Evolutionary conservation across 2,888 invertebrate genomes (phyloP).

Genomic region (Hemithea aestivaria): DNA sequence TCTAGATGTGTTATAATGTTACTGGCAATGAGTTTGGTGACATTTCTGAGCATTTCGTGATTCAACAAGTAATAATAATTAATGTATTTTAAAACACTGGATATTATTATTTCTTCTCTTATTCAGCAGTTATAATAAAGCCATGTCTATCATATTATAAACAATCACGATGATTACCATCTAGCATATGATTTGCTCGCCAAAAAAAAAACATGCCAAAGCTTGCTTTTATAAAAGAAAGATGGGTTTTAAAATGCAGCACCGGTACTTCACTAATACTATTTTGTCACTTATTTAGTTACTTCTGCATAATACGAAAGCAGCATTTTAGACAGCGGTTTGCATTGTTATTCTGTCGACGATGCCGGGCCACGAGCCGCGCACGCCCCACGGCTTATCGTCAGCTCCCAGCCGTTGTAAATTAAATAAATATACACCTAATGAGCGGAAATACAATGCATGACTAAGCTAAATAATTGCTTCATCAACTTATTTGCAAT

Average conservation of each 20-base stretch:
- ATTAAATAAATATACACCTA: constrained; percentile 79
- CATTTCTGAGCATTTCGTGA: too few relatives aligned
- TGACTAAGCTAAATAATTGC: constrained; percentile 73
- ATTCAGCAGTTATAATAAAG: too few relatives aligned
- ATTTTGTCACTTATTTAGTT: constrained; percentile 34
- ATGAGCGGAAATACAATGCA: constrained; percentile 77
- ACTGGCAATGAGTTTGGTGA: too few relatives aligned
- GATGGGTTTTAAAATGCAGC: constrained; percentile 41
- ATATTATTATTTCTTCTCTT: too few relatives aligned
- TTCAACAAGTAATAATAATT: too few relatives aligned
- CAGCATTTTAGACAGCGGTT: constrained; percentile 60
- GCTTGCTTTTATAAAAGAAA: too few relatives aligned
- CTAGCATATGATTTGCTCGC: too few relatives aligned
- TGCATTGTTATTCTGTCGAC: constrained; percentile 75
- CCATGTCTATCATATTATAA: too few relatives aligned
- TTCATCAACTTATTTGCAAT: constrained; percentile 54
- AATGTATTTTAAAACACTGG: too few relatives aligned
- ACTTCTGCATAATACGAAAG: constrained; percentile 45
- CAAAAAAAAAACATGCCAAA: too few relatives aligned
- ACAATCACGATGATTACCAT: too few relatives aligned
- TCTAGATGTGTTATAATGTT: too few relatives aligned
- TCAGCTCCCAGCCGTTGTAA: constrained; percentile 72
- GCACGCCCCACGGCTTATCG: constrained; percentile 75
- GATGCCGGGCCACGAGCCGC: constrained; percentile 49
- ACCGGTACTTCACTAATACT: constrained; percentile 28